phyloP scores from a whole-genome alignment of 2,797 vertebrate genomes.

The Gambelia wislizenii region DNA sequence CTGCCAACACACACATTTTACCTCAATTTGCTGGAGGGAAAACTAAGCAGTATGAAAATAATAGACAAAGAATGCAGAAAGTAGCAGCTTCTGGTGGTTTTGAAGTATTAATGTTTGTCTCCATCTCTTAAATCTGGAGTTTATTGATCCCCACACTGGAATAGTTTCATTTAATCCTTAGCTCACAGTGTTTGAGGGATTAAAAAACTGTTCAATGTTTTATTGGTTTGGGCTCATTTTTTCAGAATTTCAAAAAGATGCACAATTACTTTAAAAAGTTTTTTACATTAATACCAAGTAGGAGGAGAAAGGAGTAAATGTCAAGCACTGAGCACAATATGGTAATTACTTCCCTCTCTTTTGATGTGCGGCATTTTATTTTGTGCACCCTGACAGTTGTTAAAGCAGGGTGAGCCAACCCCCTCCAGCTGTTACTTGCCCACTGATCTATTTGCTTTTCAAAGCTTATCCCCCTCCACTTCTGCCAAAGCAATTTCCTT shows the following conservation, averaged over 20 bases:
- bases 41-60: constrained; percentile 59
- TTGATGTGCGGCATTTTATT: constrained; percentile 71
- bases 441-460: constrained; percentile 71
- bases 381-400: constrained; percentile 47
- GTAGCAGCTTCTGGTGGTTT: constrained; percentile 63
- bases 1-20: constrained; percentile 54
- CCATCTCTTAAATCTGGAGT: constrained; percentile 71
- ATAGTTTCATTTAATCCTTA: constrained; percentile 74
- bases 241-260: constrained; percentile 70
- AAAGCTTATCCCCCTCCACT: constrained; percentile 70
- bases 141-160: constrained; percentile 66
- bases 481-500: constrained; percentile 75
- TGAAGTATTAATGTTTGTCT: constrained; percentile 72
- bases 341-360: constrained; percentile 54
- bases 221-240: constrained; percentile 70
- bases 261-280: constrained; percentile 73
- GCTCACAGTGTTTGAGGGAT: constrained; percentile 72
- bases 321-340: constrained; percentile 52
- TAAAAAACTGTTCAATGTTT: constrained; percentile 69
- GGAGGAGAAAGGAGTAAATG: constrained; percentile 49
- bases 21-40: constrained; percentile 60
- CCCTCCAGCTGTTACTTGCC: constrained; percentile 68
- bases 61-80: constrained; percentile 59
- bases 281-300: constrained; percentile 60
- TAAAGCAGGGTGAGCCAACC: constrained; percentile 42